Percentiles rank a stretch among this genome's conserved stretches.
Evolutionary conservation across 2,113 vertebrate genomes (phyloP).

Genomic region (Misgurnus mizolepis): DNA sequence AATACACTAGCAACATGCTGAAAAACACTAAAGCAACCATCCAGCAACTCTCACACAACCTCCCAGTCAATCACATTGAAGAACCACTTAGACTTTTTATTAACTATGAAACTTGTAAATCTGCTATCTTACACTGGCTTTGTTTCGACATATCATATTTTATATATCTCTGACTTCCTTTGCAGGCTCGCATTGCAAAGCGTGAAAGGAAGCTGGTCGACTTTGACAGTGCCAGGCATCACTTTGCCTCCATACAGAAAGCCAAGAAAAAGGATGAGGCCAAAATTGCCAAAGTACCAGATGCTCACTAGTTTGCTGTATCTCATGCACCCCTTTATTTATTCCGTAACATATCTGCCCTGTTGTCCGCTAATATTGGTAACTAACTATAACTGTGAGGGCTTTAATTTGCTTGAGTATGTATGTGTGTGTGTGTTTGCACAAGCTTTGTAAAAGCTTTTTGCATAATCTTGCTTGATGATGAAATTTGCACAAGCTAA

Average conservation of each 20-base stretch:
- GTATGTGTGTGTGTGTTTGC: neutral
- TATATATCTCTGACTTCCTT: conserved; percentile 16
- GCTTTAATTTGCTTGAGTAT: conserved; percentile 1
- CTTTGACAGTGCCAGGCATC: conserved; percentile 96
- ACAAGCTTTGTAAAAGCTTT: neutral
- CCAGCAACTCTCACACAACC: neutral
- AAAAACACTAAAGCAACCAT: neutral
- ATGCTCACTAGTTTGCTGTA: neutral
- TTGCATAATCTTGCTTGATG: neutral
- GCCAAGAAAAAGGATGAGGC: conserved; percentile 98
- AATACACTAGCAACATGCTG: too few relatives aligned
- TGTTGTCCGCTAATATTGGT: neutral
- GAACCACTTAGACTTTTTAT: neutral
- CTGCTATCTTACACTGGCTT: neutral
- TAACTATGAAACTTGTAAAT: too few relatives aligned
- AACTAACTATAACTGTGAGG: neutral
- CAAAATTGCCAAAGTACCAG: conserved; percentile 93
- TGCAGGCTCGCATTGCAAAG: conserved; percentile 92
- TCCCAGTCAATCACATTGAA: too few relatives aligned
- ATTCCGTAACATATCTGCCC: neutral
- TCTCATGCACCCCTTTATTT: neutral
- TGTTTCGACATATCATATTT: neutral
- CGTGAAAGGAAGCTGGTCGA: conserved; percentile 96
- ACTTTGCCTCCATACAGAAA: conserved; percentile 91
- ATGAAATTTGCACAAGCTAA: conserved; percentile 25